A percentile compares a stretch with the other conserved stretches of the same genome.
These are phyloP conservation scores for Scaptomyza cyrtandrae DNA, from an alignment of 2,888 invertebrate genomes.

Conservation along the genomic window DNA sequence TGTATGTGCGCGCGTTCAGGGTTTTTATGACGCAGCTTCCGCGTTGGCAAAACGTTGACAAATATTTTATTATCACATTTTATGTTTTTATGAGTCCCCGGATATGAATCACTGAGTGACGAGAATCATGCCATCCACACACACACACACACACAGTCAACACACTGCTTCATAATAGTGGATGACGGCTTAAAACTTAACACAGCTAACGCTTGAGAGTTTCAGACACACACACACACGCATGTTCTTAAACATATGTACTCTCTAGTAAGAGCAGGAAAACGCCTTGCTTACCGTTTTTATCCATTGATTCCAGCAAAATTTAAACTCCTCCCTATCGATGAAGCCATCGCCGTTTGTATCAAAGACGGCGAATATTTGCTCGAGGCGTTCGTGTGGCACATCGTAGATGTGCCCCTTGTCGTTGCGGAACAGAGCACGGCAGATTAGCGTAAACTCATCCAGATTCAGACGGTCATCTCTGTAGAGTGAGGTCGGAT, in stretches of 20 bases:
- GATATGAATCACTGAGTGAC: conserved; percentile 80
- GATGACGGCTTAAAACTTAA: conserved; percentile 52
- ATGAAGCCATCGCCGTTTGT: conserved; percentile 90
- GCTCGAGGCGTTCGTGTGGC: conserved; percentile 88
- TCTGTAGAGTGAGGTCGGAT: conserved; percentile 84
- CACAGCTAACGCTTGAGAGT: conserved; percentile 22
- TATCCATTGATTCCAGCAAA: conserved; percentile 96
- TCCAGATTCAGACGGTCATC: conserved; percentile 91
- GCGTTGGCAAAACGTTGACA: conserved; percentile 75
- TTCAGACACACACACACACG: conserved; percentile 7
- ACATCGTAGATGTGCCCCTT: conserved; percentile 93
- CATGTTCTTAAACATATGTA: not conserved
- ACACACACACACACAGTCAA: not conserved
- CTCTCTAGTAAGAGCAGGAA: conserved; percentile 10
- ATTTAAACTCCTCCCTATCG: conserved; percentile 92
- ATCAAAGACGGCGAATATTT: conserved; percentile 93
- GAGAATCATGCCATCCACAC: conserved; percentile 42
- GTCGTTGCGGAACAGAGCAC: conserved; percentile 94
- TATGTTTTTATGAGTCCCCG: conserved; percentile 80
- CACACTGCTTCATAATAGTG: conserved; percentile 48
- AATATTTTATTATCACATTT: conserved; percentile 80
- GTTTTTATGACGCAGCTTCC: conserved; percentile 47
- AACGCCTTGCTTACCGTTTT: conserved; percentile 87
- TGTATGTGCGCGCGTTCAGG: not conserved
- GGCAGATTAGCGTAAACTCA: conserved; percentile 93